Base-by-base conservation (phyloP, 2,797 vertebrate genomes). In the Varecia variegata region DNA sequence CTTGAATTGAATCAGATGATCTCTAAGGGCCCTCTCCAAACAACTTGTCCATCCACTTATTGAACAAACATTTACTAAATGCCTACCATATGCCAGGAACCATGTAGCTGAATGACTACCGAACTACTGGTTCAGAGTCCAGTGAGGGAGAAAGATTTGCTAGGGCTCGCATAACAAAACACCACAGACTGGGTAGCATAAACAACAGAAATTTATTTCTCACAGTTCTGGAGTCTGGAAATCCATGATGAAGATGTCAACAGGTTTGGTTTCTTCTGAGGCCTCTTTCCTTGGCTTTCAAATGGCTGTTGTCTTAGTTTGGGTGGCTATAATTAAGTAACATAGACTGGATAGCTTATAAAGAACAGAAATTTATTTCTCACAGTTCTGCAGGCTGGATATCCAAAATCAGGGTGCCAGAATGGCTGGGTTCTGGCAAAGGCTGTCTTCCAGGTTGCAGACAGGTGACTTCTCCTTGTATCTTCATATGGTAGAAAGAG, bases 181-280 rank as follows among this genome's bases (percentile, higher is more conserved):
- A 62, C 15, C 45, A 86, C 54, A 85, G 52, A 25, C 20, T 21
- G 11, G 4, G 32, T 76, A 40, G 35, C 52, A 79, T 90, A 71
- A 80, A 45, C n/a, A 79, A 80, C 38, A 94, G n/a, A 79, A 81
- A 79, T 50, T 40, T 54, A 86, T 71, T 90, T 88, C 58, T 94
- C 70, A 62, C 11, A 47, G 35, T 82, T 77, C 83, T 76, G 40
- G 25, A 88, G 54, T 40, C 62, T 56, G 23, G 32, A 73, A 76
- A n/a, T 67, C 62, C 50, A 70, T 80, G 79, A 45, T 68, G 7
- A 79, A 85, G 20, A 12, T 5, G 17, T 62, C 43, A 11, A 15
- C 35, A 73, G 25, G 9, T 25, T 38, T n/a, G 50, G 21, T 58
- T 81, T 56, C 56, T 81, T 67, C 25, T 25, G 2, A 79, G 43